phyloP scores from a whole-genome alignment of 2,888 invertebrate species.

The Tiliacea aurago region DNA sequence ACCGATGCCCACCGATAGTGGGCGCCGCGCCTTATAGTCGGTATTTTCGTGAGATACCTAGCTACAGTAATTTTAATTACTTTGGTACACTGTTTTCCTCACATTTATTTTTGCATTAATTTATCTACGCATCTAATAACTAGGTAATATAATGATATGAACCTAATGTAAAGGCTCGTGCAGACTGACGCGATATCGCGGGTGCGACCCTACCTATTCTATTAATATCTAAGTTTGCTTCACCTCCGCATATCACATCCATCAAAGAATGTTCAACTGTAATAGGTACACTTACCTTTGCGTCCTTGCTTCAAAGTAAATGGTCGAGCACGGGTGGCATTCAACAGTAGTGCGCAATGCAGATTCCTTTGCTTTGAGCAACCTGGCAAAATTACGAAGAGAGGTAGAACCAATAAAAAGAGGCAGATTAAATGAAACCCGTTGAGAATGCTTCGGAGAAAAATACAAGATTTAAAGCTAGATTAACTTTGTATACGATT shows the following conservation, averaged over 20 bases:
- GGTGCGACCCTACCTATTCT: too few species aligned
- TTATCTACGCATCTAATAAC: too few species aligned
- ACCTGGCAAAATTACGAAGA: constrained; percentile 35
- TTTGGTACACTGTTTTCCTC: too few species aligned
- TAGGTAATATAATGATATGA: too few species aligned
- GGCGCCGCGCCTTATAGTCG: too few species aligned
- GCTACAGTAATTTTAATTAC: too few species aligned
- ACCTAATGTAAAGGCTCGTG: too few species aligned
- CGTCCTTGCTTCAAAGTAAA: constrained; percentile 33
- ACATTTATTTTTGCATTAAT: too few species aligned
- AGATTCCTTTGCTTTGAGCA: constrained; percentile 39
- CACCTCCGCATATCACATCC: background rate
- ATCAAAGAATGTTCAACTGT: constrained; percentile 38
- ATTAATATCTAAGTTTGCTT: background rate
- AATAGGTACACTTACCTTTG: constrained; percentile 19
- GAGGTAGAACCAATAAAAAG: constrained; percentile 4
- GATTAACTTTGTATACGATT: constrained; percentile 57
- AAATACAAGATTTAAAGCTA: constrained; percentile 45
- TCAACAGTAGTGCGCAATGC: constrained; percentile 26
- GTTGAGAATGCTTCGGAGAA: constrained; percentile 38
- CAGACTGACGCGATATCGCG: too few species aligned
- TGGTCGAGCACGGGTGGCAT: constrained; percentile 36
- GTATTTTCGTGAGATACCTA: background rate
- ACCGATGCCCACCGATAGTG: too few species aligned
- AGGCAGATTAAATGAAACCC: constrained; percentile 47